Evolutionary conservation across 2,113 vertebrate genomes (phyloP).

Genomic region (Meles meles): DNA sequence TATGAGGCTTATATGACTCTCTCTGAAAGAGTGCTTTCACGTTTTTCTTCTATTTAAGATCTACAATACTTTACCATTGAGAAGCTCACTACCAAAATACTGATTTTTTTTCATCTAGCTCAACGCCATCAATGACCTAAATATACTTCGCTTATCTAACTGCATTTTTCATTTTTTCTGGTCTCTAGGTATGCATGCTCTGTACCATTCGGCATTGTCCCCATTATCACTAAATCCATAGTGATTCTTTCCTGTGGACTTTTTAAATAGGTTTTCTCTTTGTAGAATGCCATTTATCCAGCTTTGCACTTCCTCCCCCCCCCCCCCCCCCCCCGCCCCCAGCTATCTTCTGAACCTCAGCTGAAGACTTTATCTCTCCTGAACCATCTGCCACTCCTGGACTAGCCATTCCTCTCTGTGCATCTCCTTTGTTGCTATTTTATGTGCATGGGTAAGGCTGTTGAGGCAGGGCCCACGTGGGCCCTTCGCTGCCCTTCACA

Average conservation of each 20-base stretch:
- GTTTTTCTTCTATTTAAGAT: background rate
- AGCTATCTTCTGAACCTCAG: background rate
- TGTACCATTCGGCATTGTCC: background rate
- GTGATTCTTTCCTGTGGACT: background rate
- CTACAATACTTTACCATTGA: background rate
- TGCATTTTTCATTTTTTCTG: background rate
- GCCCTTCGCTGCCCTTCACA: background rate
- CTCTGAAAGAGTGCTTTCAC: background rate
- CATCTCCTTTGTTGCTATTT: background rate
- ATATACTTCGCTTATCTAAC: background rate
- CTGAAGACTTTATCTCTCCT: background rate
- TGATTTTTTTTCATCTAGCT: background rate
- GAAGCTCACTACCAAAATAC: conserved; percentile 9
- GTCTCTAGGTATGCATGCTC: background rate
- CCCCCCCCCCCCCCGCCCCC: accelerated
- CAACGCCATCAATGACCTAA: background rate
- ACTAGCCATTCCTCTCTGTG: background rate
- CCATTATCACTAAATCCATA: background rate
- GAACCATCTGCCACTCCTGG: background rate
- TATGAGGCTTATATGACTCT: background rate
- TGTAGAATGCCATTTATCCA: background rate
- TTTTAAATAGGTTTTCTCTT: background rate
- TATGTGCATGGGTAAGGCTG: background rate
- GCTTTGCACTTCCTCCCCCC: background rate
- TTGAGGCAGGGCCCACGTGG: background rate